These are phyloP conservation scores for Bombus superbus DNA, from an alignment of 1,140 invertebrate species.

Conservation along the genomic window DNA sequence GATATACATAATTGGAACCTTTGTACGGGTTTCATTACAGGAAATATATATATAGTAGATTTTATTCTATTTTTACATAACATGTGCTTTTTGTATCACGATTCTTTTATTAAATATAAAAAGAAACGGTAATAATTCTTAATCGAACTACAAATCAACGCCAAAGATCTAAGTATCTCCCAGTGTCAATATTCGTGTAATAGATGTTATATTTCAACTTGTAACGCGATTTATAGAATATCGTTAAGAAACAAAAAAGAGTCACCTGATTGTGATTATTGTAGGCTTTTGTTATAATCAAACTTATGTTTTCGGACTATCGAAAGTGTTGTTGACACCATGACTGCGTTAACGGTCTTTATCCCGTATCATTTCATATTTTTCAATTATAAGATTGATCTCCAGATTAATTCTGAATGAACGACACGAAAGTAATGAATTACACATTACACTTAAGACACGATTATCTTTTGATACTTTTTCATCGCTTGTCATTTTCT, in stretches of 20 bases:
- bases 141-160: conserved; percentile 14
- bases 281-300: conserved; percentile 22
- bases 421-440: neutral
- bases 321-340: neutral
- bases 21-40: conserved; percentile 15
- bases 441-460: neutral
- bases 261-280: neutral
- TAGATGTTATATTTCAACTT: conserved; percentile 39
- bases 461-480: neutral
- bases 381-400: neutral
- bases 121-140: conserved; percentile 6
- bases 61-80: conserved; percentile 58
- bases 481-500: neutral
- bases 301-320: conserved; percentile 5
- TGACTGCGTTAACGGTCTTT: conserved; percentile 1
- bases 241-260: conserved; percentile 3
- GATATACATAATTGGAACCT: conserved; percentile 9
- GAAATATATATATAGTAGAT: conserved; percentile 26
- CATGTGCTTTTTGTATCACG: conserved; percentile 41
- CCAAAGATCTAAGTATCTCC: conserved; percentile 29
- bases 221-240: conserved; percentile 21
- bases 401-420: neutral
- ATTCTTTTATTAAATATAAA: conserved; percentile 28
- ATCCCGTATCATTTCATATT: neutral
- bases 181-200: conserved; percentile 49